These are phyloP conservation scores for Eumacrocentrus americanus DNA, from an alignment of 2,888 invertebrate genomes.

Conservation along the genomic window DNA sequence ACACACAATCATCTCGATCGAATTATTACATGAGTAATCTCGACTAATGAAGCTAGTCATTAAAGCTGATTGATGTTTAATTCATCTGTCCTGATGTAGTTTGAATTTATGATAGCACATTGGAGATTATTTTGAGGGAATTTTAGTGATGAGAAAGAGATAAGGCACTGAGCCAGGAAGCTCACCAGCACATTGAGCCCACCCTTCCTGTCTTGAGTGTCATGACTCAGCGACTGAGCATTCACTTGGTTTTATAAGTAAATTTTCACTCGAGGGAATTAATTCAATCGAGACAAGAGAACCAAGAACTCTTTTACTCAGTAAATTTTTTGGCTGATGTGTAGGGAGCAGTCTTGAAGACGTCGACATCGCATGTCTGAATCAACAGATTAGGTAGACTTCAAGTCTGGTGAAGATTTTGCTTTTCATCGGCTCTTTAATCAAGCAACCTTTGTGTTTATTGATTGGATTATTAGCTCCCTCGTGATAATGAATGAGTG, in stretches of 20 bases:
- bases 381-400: not conserved
- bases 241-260: conserved; percentile 6
- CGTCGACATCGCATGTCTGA: not conserved
- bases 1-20: too few relatives aligned
- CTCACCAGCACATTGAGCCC: not conserved
- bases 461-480: not conserved
- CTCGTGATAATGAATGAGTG: not conserved
- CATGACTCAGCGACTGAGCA: conserved; percentile 23
- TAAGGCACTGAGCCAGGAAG: conserved; percentile 15
- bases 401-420: not conserved
- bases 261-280: not conserved
- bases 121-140: too few relatives aligned
- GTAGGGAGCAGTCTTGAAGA: not conserved
- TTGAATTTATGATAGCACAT: too few relatives aligned
- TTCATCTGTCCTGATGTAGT: too few relatives aligned
- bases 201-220: not conserved
- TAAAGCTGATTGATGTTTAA: too few relatives aligned
- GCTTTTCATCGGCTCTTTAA: not conserved
- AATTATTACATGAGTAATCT: too few relatives aligned
- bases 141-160: too few relatives aligned
- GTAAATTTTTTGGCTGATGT: not conserved
- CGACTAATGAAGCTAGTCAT: too few relatives aligned
- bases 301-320: too few relatives aligned
- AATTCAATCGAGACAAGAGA: not conserved
- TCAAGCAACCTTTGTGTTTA: not conserved